Evolutionary conservation across 2,888 invertebrate species (phyloP), one percentile per base, ranked within the genome.

Genomic region (Omphaloscelis lunosa): DNA sequence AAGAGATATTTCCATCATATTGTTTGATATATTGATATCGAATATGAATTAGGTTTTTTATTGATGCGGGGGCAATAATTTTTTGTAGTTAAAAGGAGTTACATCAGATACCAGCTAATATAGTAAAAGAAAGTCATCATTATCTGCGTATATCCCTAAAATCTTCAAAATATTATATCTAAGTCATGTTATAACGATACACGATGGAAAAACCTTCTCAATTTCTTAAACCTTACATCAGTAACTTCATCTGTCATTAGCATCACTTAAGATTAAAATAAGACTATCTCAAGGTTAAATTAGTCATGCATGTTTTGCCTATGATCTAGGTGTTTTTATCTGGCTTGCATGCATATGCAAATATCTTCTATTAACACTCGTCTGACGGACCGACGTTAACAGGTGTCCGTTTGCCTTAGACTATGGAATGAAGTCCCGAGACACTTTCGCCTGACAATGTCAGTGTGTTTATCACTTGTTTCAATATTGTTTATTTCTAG

Each of bases 1-100:
- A 95, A 95, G 95, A 93, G 91, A 92, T 94, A 92, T 94, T 93
- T 92, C 89, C 81, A 90, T 83, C 80, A 83, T 77, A 89, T 93
- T 93, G 93, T 94, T 94, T 95, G 93, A 93, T 92, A 90, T 92
- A 94, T 94, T 91, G 94, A 93, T 93, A 89, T 85, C 87, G 82
- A 83, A 87, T 90, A 89, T 88, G 82, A 87, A 87, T 89, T 87
- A 75, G 75, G n/a, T 82, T 90, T 90, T 90, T 91, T 89, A 82
- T 85, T 41, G 71, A 82, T 87, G 79, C 86, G 86, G 88, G 83
- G 80, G 84, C 77, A 78, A 61, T 74, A 70, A 83, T 86, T 83
- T 87, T 84, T 83, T 73, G 39, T 41, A 20, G 2, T 69, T 83
- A 77, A 78, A 79, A 71, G 65, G 71, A 53, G 45, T 66, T 77